Evolutionary conservation across 2,797 vertebrate species (phyloP).

Genomic region (Acropternis orthonyx): DNA sequence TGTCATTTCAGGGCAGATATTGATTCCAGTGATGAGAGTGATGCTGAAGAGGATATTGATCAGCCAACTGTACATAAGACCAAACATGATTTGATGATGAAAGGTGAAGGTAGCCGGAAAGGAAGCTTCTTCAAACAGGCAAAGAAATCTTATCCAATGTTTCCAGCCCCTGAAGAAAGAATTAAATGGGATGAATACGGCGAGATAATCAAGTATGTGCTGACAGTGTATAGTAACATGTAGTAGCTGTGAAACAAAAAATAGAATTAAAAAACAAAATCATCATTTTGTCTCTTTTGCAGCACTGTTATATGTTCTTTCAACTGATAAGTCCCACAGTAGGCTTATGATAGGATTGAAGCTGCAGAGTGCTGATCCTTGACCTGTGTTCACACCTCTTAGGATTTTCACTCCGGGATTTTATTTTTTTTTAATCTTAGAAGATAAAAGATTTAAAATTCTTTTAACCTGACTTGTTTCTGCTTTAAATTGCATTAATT

Average conservation of each 20-base stretch:
- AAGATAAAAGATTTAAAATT: neutral
- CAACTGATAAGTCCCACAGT: neutral
- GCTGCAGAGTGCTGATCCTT: neutral
- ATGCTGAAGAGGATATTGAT: constrained; percentile 93
- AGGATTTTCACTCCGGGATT: neutral
- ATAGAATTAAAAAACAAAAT: neutral
- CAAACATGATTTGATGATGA: constrained; percentile 99
- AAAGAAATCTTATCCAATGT: constrained; percentile 98
- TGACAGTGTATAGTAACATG: neutral
- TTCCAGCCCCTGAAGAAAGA: constrained; percentile 94
- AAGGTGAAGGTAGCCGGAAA: constrained; percentile 92
- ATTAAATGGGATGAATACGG: constrained; percentile 99
- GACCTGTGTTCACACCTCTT: neutral
- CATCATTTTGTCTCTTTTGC: neutral
- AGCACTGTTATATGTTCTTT: neutral
- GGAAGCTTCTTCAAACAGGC: constrained; percentile 99
- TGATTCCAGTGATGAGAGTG: constrained; percentile 97
- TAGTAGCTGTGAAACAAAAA: neutral
- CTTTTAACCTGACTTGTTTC: neutral
- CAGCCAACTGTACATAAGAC: constrained; percentile 87
- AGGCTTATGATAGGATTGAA: neutral
- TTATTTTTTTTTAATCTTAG: neutral
- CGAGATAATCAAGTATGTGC: constrained; percentile 93
- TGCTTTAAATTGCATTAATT: neutral
- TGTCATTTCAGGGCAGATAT: constrained; percentile 86